Conservation (phyloP, 2,113 vertebrate species). For the Condylura cristata region DNA sequence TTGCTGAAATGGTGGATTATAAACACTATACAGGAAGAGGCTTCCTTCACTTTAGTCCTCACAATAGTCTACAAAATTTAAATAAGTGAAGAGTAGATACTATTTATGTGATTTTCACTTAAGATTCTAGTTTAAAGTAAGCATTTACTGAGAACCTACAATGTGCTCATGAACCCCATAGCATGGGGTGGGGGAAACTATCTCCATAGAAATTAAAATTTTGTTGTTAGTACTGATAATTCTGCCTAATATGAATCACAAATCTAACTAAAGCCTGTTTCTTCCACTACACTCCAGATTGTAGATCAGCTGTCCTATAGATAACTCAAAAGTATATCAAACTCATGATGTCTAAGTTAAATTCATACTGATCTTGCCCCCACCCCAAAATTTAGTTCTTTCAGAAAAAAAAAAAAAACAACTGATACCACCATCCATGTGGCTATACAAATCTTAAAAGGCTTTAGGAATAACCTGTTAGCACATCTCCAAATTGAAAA, state of each 20-base stretch:
- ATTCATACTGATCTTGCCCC: neutral
- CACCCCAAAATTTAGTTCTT: neutral
- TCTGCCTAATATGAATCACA: neutral
- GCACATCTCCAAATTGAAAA: neutral
- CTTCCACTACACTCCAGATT: neutral
- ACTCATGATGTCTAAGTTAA: neutral
- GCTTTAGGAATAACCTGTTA: neutral
- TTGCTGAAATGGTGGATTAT: slow-evolving; percentile 57
- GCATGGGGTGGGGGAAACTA: neutral
- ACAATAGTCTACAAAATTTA: slow-evolving; percentile 42
- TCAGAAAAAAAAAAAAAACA: neutral
- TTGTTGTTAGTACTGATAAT: neutral
- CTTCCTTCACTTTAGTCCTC: slow-evolving; percentile 43
- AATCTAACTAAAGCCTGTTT: neutral
- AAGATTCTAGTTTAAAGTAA: slow-evolving; percentile 32
- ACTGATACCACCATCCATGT: neutral
- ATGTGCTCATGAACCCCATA: neutral
- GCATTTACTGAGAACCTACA: slow-evolving; percentile 33
- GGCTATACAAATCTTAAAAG: neutral
- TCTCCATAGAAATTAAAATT: neutral
- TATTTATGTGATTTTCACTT: slow-evolving; percentile 36
- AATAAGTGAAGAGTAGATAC: slow-evolving; percentile 36
- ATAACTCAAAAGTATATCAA: neutral
- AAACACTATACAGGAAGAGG: slow-evolving; percentile 33
- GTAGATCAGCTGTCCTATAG: neutral